Evolutionary conservation across 2,888 invertebrate species (phyloP).

Genomic region (Trichacis sp.): DNA sequence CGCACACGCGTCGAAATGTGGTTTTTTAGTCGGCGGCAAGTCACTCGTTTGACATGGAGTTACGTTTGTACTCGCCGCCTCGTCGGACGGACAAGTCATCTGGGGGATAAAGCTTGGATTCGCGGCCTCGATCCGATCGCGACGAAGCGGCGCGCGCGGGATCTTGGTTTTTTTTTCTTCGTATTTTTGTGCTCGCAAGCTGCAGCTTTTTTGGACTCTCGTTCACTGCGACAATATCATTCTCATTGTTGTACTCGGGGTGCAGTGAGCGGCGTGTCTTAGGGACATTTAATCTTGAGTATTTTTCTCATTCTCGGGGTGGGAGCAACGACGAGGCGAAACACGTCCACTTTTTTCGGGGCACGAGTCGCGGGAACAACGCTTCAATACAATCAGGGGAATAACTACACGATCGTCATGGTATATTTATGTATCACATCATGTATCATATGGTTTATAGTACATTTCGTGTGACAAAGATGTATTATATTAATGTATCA

Average conservation of each 20-base stretch:
- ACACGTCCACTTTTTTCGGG: no score
- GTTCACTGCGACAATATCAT: no score
- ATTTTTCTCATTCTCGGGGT: no score
- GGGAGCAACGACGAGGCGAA: no score
- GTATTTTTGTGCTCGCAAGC: slow-evolving; percentile 26
- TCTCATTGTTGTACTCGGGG: slow-evolving; percentile 8
- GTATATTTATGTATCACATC: no score
- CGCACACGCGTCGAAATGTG: slow-evolving; percentile 43
- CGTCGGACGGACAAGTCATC: slow-evolving; percentile 5
- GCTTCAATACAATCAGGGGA: no score
- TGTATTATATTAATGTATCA: slow-evolving; percentile 49
- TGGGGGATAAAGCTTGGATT: neutral
- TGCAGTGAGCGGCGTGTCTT: slow-evolving; percentile 23
- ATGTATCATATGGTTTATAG: no score
- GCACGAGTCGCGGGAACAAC: no score
- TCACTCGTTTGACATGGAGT: slow-evolving; percentile 19
- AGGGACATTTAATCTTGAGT: slow-evolving; percentile 29
- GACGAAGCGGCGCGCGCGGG: slow-evolving; percentile 20
- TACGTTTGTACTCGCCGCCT: slow-evolving; percentile 18
- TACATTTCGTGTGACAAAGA: no score
- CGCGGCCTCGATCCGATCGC: neutral
- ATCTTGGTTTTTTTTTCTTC: no score
- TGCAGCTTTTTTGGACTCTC: no score
- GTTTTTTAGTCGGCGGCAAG: slow-evolving; percentile 24
- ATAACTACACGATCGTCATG: no score